Evolutionary conservation across 2,113 vertebrate species (phyloP).

Genomic region (Microcebus jonahi): DNA sequence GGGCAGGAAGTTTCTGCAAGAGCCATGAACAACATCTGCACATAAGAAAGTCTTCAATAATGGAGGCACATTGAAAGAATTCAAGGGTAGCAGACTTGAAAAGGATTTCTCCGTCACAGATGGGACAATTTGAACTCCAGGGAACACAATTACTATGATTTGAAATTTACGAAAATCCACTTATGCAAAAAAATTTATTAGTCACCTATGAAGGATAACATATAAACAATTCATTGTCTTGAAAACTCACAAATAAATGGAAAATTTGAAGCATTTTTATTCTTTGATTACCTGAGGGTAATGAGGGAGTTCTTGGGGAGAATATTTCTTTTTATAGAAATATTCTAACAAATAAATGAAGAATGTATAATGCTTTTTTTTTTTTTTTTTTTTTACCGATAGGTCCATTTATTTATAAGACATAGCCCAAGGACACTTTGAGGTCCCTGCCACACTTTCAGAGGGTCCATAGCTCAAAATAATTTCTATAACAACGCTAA

Average conservation of each 20-base stretch:
- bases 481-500: not conserved
- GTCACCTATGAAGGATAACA: not conserved
- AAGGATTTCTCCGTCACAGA: not conserved
- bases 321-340: not conserved
- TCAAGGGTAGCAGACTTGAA: not conserved
- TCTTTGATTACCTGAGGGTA: not conserved
- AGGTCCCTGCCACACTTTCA: too few relatives aligned
- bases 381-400: too few relatives aligned
- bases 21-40: not conserved
- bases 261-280: not conserved
- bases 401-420: not conserved
- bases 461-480: not conserved
- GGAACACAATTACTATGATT: not conserved
- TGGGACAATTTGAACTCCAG: not conserved
- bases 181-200: not conserved
- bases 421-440: not conserved
- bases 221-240: not conserved
- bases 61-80: not conserved
- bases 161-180: not conserved
- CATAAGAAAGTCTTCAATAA: not conserved
- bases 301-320: not conserved
- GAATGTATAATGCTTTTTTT: not conserved
- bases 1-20: not conserved
- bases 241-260: not conserved
- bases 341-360: not conserved